These are phyloP conservation scores for Paedocypris sp. DNA, from an alignment of 2,113 vertebrate genomes.

Conservation along the genomic window DNA sequence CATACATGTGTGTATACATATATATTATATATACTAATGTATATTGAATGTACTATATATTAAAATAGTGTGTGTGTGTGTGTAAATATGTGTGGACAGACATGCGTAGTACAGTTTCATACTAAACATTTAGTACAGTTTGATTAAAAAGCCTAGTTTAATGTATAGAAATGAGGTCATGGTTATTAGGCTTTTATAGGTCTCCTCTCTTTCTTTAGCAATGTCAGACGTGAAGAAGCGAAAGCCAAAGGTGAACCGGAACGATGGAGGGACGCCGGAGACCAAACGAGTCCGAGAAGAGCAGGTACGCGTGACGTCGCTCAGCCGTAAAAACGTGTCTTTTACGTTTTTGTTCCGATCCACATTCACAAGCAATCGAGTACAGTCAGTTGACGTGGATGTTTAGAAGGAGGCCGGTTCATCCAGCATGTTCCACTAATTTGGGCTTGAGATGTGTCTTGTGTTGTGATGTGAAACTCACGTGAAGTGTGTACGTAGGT, in stretches of 20 bases:
- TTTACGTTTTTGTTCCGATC: too few species aligned
- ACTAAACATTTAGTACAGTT: too few species aligned
- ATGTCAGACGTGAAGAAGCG: conserved; percentile 86
- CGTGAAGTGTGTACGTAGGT: conserved; percentile 11
- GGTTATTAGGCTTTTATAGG: too few species aligned
- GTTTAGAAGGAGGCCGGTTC: conserved; percentile 6
- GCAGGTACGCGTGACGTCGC: conserved; percentile 72
- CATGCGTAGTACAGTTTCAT: too few species aligned
- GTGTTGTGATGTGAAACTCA: neutral
- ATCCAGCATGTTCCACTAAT: neutral
- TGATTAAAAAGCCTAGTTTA: too few species aligned
- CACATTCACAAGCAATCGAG: neutral
- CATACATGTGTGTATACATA: too few species aligned
- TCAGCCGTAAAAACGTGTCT: too few species aligned
- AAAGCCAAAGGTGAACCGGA: conserved; percentile 87
- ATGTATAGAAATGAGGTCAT: too few species aligned
- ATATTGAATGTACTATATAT: too few species aligned
- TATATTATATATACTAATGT: too few species aligned
- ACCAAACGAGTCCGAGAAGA: conserved; percentile 73
- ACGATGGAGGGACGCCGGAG: conserved; percentile 70
- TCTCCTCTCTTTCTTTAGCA: neutral
- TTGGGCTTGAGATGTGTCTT: neutral
- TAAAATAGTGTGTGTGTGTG: too few species aligned
- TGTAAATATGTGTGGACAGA: too few species aligned
- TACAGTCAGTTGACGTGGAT: conserved; percentile 11